phyloP scores from a whole-genome alignment of 2,113 vertebrate genomes.

The Sander vitreus region DNA sequence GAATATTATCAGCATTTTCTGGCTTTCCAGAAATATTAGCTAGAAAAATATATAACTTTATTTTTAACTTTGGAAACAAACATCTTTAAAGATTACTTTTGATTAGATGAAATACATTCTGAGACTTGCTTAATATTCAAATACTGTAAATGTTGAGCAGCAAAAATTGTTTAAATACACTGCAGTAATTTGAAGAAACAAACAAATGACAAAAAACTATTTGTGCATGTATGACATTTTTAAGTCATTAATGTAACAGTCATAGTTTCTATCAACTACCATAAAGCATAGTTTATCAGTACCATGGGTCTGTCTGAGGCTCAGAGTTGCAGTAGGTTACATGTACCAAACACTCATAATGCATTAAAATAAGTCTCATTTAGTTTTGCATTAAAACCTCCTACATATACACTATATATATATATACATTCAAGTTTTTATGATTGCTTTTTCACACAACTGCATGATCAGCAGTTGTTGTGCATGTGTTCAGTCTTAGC shows the following conservation, averaged over 20 bases:
- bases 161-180: conserved; percentile 14
- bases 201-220: no score
- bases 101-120: conserved; percentile 24
- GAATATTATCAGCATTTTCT: conserved; percentile 35
- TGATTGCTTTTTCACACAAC: conserved; percentile 35
- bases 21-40: conserved; percentile 38
- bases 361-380: conserved; percentile 2
- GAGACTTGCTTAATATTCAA: conserved; percentile 16
- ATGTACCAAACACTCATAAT: conserved; percentile 20
- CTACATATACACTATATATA: background rate
- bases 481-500: conserved; percentile 32
- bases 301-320: conserved; percentile 36
- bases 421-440: conserved; percentile 71
- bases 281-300: conserved; percentile 14
- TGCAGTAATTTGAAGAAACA: conserved; percentile 30
- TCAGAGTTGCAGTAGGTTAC: conserved; percentile 7
- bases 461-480: conserved; percentile 31
- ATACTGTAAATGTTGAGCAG: conserved; percentile 35
- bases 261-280: conserved; percentile 6
- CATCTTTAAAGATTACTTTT: conserved; percentile 14
- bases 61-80: conserved; percentile 9
- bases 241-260: conserved; percentile 8
- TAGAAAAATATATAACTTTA: conserved; percentile 51
- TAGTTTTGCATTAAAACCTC: conserved; percentile 6
- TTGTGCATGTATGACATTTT: conserved; percentile 12